A percentile compares a stretch with the other conserved stretches of the same genome.
Evolutionary conservation across 2,888 invertebrate genomes (phyloP).

Genomic region (Cephus pulcher): DNA sequence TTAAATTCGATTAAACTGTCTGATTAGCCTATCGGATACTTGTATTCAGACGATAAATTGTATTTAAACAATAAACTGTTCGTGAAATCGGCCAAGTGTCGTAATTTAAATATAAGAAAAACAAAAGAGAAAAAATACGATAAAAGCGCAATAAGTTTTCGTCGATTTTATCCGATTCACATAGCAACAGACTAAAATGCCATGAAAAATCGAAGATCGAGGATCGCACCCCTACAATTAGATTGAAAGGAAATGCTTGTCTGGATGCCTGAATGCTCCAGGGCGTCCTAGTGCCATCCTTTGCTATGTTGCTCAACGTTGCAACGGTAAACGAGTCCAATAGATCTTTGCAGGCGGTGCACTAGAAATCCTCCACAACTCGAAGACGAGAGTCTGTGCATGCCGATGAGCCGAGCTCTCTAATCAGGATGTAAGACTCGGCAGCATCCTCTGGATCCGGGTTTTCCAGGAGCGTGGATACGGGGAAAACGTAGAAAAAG

Average conservation of each 20-base stretch:
- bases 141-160: not conserved
- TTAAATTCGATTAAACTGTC: not conserved
- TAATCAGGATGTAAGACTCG: not conserved
- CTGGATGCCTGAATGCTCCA: not conserved
- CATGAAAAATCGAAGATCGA: not conserved
- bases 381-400: not conserved
- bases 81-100: not conserved
- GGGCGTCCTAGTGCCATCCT: not conserved
- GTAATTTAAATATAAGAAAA: not conserved
- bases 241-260: not conserved
- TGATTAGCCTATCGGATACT: not conserved
- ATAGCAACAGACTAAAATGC: not conserved
- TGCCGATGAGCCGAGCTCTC: not conserved
- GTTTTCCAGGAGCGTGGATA: not conserved
- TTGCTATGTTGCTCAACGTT: not conserved
- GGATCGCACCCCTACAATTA: not conserved
- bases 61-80: not conserved
- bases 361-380: not conserved
- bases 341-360: not conserved
- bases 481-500: not conserved
- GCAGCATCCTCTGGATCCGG: not conserved
- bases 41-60: not conserved
- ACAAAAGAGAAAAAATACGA: not conserved
- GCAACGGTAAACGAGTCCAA: not conserved
- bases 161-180: not conserved